Conservation (phyloP, 64 coral and sea anemone genomes). For the Stichodactyla helianthus region DNA sequence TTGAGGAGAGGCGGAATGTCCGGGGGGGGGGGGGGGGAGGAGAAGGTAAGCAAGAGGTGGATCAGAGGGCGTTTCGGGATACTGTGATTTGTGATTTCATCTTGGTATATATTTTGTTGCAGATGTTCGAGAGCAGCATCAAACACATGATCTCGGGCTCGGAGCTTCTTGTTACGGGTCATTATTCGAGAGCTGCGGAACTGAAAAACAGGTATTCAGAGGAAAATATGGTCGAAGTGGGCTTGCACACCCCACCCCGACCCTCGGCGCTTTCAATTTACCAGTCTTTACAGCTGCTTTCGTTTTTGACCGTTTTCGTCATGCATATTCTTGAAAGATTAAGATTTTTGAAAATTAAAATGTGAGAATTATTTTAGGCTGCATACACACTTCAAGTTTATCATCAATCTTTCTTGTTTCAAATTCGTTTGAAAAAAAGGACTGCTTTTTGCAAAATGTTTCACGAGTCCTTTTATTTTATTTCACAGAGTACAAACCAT, state of each 20-base stretch:
- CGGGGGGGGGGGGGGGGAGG: no score
- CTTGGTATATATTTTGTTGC: not conserved
- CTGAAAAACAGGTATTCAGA: slow-evolving; percentile 58
- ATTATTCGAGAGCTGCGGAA: slow-evolving; percentile 56
- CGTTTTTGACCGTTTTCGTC: no score
- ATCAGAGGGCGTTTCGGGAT: not conserved
- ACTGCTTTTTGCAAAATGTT: not conserved
- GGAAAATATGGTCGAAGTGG: not conserved
- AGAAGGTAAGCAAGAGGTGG: not conserved
- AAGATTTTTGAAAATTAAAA: no score
- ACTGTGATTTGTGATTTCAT: slow-evolving; percentile 6
- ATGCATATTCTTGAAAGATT: no score
- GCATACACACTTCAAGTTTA: no score
- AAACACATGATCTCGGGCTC: slow-evolving; percentile 89
- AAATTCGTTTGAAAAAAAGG: no score
- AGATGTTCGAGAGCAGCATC: slow-evolving; percentile 97
- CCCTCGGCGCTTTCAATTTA: no score
- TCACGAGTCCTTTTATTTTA: not conserved
- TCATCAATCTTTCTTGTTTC: no score
- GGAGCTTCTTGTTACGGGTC: slow-evolving; percentile 66
- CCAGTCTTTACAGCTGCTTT: no score
- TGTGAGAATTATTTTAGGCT: no score
- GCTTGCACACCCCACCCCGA: not conserved
- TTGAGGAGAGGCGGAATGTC: no score
- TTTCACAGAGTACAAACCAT: slow-evolving; percentile 55